These are phyloP conservation scores for Urocitellus parryii DNA, from an alignment of 2,113 vertebrate genomes.

Conservation along the genomic window DNA sequence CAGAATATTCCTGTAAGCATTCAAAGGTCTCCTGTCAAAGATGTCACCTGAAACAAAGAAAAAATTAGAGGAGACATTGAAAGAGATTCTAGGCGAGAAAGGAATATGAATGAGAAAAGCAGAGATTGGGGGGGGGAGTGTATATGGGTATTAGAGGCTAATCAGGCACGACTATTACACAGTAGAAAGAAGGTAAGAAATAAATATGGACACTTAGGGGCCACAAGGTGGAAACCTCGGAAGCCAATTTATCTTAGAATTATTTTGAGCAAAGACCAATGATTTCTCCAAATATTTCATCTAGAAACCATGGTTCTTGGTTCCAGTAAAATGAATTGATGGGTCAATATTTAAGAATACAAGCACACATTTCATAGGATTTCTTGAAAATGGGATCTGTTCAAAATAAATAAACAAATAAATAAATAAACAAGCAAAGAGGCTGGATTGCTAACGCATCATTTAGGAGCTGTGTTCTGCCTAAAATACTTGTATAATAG, in stretches of 20 bases:
- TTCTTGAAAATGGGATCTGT: background rate
- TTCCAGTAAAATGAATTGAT: background rate
- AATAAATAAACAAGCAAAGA: background rate
- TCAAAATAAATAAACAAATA: background rate
- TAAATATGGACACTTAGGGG: background rate
- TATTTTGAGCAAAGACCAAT: background rate
- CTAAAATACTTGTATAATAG: background rate
- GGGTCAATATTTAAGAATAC: background rate
- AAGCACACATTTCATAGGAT: background rate
- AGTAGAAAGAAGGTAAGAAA: background rate
- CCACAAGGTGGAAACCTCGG: background rate
- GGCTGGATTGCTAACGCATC: background rate
- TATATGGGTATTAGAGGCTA: background rate
- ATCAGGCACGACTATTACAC: rapidly evolving
- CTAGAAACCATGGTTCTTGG: background rate
- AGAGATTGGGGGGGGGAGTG: background rate
- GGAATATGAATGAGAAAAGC: background rate
- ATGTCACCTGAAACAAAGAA: background rate
- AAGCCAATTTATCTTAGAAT: background rate
- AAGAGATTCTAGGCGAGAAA: background rate
- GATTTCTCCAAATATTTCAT: background rate
- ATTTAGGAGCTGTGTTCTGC: background rate
- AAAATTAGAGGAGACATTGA: background rate
- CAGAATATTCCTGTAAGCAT: background rate
- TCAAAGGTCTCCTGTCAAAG: background rate